phyloP scores from a whole-genome alignment of 2,797 vertebrate genomes.

The Spinibarbus caldwelli region DNA sequence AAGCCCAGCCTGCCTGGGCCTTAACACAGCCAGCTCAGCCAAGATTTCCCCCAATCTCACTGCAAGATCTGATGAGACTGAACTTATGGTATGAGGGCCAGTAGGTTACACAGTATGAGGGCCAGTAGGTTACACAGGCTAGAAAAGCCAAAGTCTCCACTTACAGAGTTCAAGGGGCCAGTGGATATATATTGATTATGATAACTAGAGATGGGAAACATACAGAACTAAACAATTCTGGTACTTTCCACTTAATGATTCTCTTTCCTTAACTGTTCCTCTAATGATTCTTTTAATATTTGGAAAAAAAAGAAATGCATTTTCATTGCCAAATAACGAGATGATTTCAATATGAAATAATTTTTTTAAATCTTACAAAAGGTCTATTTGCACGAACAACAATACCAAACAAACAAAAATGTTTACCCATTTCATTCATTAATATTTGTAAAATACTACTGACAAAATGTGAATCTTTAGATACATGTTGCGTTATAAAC shows the following conservation, averaged over 20 bases:
- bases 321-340: background rate
- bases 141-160: background rate
- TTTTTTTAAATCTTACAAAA: too few species aligned
- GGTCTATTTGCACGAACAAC: too few species aligned
- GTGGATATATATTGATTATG: background rate
- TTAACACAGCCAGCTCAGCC: conserved; percentile 43
- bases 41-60: conserved; percentile 37
- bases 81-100: conserved; percentile 27
- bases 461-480: background rate
- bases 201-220: background rate
- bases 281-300: too few species aligned
- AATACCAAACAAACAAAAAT: background rate
- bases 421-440: background rate
- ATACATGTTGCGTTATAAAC: too few species aligned
- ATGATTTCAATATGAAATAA: background rate
- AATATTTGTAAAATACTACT: background rate
- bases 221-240: too few species aligned
- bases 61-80: conserved; percentile 46
- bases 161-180: background rate
- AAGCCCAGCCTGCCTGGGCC: conserved; percentile 61
- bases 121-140: conserved; percentile 16
- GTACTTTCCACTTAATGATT: too few species aligned
- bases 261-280: too few species aligned
- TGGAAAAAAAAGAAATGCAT: too few species aligned
- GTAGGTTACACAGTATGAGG: too few species aligned